Evolutionary conservation across 2,113 vertebrate species (phyloP), one percentile per base, ranked within the genome.

Genomic region (Rafetus swinhoei): DNA sequence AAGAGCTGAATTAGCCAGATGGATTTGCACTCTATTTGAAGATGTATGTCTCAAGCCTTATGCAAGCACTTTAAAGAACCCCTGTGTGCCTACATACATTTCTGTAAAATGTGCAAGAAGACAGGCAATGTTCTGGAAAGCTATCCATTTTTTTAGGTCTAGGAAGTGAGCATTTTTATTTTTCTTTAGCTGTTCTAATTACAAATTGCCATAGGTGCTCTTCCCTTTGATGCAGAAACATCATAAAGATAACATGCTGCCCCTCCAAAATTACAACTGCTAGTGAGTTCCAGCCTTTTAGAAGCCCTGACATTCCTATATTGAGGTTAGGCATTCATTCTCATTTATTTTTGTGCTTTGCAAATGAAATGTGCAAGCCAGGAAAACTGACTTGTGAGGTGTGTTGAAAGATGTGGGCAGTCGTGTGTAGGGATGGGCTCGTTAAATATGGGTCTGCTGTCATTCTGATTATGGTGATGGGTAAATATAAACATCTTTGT

Each of bases 161-260:
- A 10, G 60, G 74, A 95, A 91, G 87, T 53, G 86, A 90, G 24
- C 76, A 79, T 85, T 93, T 95, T 92, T 54, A 81, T 7, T 91
- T 93, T 22, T 9, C 94, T 96, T 90, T 79, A 92, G 52, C 5
- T 50, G 14, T 1, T 60, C 25, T 39, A 88, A 81, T 50, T 57
- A 21, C 27, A 59, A n/a, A 22, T 50, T 82, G 65, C 29, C 32
- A 80, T 54, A 81, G 12, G 81, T 53, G 3, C 57, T 87, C 81
- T 90, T 87, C 0, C 0, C 2, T 89, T 21, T 92, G 82, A 32
- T 60, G 7, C 16, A 85, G 69, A 89, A 88, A 93, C 80, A 54
- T 80, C 4, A 5, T 84, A 55, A 59, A 19, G 14, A 86, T 24
- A 85, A 93, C 65, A 88, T 72, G 65, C 9, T 35, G 9, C 18